Evolutionary conservation across 2,797 vertebrate genomes (phyloP), one percentile per base, ranked within the genome.

Genomic region (Protonibea diacanthus): DNA sequence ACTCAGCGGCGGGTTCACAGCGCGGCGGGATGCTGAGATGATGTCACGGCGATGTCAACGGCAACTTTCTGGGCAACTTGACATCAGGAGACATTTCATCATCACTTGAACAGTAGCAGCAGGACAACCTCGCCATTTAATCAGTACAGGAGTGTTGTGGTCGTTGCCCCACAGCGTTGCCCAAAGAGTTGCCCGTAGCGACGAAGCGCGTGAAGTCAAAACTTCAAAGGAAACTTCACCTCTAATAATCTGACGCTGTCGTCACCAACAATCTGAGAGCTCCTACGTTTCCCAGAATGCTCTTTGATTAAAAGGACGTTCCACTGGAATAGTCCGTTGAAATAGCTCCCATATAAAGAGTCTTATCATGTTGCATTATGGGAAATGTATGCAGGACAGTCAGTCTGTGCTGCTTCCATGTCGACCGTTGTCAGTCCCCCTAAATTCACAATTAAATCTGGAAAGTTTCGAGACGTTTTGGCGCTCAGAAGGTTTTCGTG

Each of bases 1-100:
- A 94, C 84, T 90, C 85, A 49, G 90, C 18, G 78, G 93, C 94
- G 91, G 93, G 89, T 93, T 92, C 86, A 49, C 74, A 33, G 78
- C 29, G 53, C 3, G 40, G 82, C 74, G 47, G 80, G 85, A 76
- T 8, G 70, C 29, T 33, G 23, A 0, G 2, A 33, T 63, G 74
- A 84, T 18, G 44, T 74, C 40, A 13, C 1, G 3, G 42, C 38
- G 45, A 52, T 18, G 71, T 72, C 42, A 38, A 59, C 23, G 2
- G 78, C 71, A 38, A 61, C 60, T 11, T 27, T 73, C 40, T 21
- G 63, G 57, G 57, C 51, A 29, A 49, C 59, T 52, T n/a, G 58
- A 44, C 55, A 42, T 25, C 40, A 55, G 71, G 70, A 64, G 58
- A 71, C 44, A 2, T 59, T 79, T 74, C 23, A 78, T 55, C 44